Conservation (phyloP, 2,113 vertebrate genomes). For the Gobiocypris rarus region DNA sequence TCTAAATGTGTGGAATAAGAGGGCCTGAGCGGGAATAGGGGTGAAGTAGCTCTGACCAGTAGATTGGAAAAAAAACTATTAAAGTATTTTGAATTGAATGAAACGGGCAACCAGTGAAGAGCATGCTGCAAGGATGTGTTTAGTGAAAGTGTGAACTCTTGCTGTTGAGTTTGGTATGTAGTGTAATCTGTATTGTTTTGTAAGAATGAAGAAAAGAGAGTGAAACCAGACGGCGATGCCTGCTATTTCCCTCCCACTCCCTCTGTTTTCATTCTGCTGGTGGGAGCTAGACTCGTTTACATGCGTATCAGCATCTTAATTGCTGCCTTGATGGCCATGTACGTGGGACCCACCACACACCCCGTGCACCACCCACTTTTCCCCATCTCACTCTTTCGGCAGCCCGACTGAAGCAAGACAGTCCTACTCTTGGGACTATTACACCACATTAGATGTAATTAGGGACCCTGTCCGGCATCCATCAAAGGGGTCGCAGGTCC, state of each 20-base stretch:
- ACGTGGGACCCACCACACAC: constrained; percentile 54
- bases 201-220: constrained; percentile 21
- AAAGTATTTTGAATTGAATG: neutral
- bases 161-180: neutral
- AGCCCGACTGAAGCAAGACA: constrained; percentile 43
- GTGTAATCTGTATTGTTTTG: neutral
- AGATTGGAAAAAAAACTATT: too few relatives aligned
- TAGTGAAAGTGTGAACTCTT: neutral
- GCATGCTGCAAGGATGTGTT: neutral
- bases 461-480: constrained; percentile 42
- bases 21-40: neutral
- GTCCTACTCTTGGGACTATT: constrained; percentile 58
- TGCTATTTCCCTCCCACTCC: neutral
- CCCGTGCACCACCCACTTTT: constrained; percentile 12
- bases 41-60: neutral
- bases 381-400: constrained; percentile 18
- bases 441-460: constrained; percentile 64
- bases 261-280: constrained; percentile 25
- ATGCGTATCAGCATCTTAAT: constrained; percentile 54
- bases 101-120: neutral
- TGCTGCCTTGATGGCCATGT: constrained; percentile 47
- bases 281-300: constrained; percentile 43
- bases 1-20: neutral
- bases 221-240: neutral
- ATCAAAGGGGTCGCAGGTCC: constrained; percentile 54